Base-by-base conservation (phyloP, 2,888 invertebrate species). In the Harmothoe impar region DNA sequence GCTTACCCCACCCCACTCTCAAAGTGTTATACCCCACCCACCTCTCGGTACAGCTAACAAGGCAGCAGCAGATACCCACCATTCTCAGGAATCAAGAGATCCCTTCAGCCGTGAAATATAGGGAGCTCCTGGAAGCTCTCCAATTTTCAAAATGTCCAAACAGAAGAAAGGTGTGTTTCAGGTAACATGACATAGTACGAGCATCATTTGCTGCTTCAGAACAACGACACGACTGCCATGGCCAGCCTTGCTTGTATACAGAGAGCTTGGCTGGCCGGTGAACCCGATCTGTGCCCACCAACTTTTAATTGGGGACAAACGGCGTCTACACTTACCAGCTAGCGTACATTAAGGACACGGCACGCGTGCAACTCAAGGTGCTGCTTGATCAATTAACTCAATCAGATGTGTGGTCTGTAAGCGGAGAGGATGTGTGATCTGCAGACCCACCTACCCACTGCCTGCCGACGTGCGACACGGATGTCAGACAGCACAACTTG, bases 341-440 rank as follows among this genome's bases (percentile, higher is more conserved):
- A 81, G 81, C 81, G 81, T 43, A 81, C 77, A 77, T 77, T 77
- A 77, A 25, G 81, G 81, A 20, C 43, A 35, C 35, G 17, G 35
- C 35, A n/a, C 81, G 81, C 43, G 81, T 23, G 81, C 33, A 10
- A 23, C 81, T 15, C 35, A 20, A 81, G 35, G 81, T 25, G 81
- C 23, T 17, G 25, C 35, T 33, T 81, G 23, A 33, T 43, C 81
- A 81, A 81, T 81, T 81, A 81, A 81, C 81, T 81, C 81, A 81
- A 81, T 81, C 81, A 81, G 81, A 20, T 15, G 35, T 20, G 81
- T 17, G 33, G n/a, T 20, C 43, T 12, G 81, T 81, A 81, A 81
- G 20, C 17, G 35, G 81, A 81, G 33, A 81, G 81, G 81, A 3
- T 25, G 25, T 25, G 77, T 77, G 77, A 31, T 25, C 77, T 62